Percentiles rank a stretch among this genome's conserved stretches.
phyloP scores from a whole-genome alignment of 2,113 vertebrate genomes.

The Psilopogon haemacephalus region DNA sequence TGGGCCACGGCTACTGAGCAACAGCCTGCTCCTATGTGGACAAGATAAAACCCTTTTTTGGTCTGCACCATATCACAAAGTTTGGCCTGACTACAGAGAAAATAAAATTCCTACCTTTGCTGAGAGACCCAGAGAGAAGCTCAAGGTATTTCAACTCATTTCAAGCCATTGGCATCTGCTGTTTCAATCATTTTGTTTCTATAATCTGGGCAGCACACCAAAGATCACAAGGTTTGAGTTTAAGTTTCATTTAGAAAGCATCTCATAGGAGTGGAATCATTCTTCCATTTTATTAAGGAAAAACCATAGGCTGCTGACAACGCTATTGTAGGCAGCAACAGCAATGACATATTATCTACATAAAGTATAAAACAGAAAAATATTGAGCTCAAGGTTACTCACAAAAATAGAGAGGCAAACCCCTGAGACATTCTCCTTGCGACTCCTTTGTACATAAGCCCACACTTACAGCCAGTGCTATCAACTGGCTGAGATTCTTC shows the following conservation, averaged over 20 bases:
- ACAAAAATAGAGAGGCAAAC: conserved; percentile 4
- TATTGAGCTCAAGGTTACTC: not conserved
- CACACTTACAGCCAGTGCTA: not conserved
- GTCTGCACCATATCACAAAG: fast-evolving
- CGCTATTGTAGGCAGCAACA: not conserved
- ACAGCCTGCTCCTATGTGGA: not conserved
- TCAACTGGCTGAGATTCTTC: not conserved
- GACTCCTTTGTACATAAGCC: not conserved
- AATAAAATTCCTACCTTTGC: not conserved
- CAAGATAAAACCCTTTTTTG: not conserved
- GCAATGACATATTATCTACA: not conserved
- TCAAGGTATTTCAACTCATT: conserved; percentile 24
- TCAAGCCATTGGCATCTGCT: conserved; percentile 13
- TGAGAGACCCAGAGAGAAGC: not conserved
- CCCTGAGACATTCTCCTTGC: not conserved
- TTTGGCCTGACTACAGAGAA: not conserved
- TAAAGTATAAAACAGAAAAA: not conserved
- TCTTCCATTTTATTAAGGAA: conserved; percentile 28
- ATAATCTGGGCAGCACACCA: conserved; percentile 38
- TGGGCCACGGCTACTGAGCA: not conserved
- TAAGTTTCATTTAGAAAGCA: conserved; percentile 32
- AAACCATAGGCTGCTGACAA: not conserved
- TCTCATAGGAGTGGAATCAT: not conserved
- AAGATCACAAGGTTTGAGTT: conserved; percentile 51
- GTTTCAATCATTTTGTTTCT: conserved; percentile 36